Evolutionary conservation across 2,888 invertebrate genomes (phyloP).

Genomic region (Megalurothrips usitatus): DNA sequence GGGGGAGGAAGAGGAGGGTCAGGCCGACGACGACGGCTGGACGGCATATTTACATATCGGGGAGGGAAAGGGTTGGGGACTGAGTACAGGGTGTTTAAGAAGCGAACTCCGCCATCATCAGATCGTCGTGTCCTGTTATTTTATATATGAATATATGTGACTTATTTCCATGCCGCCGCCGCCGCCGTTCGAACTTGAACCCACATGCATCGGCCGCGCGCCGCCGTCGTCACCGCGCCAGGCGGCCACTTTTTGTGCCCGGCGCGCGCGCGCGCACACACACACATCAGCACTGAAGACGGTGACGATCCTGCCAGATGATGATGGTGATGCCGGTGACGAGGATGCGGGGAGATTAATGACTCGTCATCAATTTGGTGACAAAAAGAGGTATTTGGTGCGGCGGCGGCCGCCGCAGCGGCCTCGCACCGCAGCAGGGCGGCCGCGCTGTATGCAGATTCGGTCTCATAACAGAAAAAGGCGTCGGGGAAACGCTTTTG

Average conservation of each 20-base stretch:
- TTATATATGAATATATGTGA: constrained; percentile 1
- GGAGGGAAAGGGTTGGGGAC: background rate
- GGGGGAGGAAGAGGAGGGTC: background rate
- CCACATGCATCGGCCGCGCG: background rate
- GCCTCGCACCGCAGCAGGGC: background rate
- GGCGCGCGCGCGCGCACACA: background rate
- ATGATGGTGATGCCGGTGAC: background rate
- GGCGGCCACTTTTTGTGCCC: background rate
- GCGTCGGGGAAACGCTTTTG: background rate
- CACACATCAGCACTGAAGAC: background rate
- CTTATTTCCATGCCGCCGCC: background rate
- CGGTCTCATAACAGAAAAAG: background rate
- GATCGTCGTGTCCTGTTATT: background rate
- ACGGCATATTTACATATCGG: constrained; percentile 6
- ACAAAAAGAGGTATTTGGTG: background rate
- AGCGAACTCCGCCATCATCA: background rate
- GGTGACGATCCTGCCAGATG: background rate
- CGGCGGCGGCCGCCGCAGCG: background rate
- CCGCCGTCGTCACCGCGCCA: background rate
- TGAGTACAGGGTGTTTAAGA: constrained; percentile 21
- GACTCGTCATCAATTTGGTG: constrained; percentile 3
- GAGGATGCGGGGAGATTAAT: background rate
- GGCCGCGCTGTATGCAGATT: background rate
- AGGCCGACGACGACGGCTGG: background rate
- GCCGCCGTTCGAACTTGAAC: background rate